Evolutionary conservation across 2,113 vertebrate species (phyloP).

Genomic region (Lanius collurio): DNA sequence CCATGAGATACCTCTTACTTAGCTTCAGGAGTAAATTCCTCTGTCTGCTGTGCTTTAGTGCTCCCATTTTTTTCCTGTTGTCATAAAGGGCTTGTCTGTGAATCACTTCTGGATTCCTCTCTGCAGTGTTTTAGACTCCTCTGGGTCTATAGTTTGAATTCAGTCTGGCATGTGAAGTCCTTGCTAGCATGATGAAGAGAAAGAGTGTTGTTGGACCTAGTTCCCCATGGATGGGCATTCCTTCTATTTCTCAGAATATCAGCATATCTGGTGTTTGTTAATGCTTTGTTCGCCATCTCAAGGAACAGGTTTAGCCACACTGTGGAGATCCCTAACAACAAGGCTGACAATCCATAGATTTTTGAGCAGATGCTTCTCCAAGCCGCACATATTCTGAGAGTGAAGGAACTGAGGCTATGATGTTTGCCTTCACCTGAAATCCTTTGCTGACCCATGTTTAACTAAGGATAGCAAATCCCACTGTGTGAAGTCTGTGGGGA

Average conservation of each 20-base stretch:
- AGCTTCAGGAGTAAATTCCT: neutral
- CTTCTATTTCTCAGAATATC: neutral
- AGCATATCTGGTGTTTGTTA: neutral
- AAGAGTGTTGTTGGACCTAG: neutral
- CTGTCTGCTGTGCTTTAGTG: neutral
- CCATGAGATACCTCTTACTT: neutral
- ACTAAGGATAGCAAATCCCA: neutral
- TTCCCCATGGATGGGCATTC: neutral
- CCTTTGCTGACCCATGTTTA: neutral
- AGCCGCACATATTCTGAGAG: accelerated
- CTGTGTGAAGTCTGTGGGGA: neutral
- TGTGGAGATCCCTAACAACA: neutral
- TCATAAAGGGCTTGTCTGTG: neutral
- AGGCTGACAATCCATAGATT: neutral
- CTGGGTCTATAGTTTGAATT: neutral
- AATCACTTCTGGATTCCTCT: neutral
- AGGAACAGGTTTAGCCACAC: neutral
- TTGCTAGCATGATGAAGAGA: neutral
- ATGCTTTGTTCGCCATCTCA: neutral
- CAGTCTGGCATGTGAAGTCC: neutral
- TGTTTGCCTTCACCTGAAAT: neutral
- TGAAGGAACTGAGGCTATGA: neutral
- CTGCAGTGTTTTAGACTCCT: neutral
- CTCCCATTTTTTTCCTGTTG: neutral
- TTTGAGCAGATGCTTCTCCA: neutral